A percentile compares a stretch with the other conserved stretches of the same genome.
Conservation (phyloP, 2,888 invertebrate species). For the Tetragonisca angustula region DNA sequence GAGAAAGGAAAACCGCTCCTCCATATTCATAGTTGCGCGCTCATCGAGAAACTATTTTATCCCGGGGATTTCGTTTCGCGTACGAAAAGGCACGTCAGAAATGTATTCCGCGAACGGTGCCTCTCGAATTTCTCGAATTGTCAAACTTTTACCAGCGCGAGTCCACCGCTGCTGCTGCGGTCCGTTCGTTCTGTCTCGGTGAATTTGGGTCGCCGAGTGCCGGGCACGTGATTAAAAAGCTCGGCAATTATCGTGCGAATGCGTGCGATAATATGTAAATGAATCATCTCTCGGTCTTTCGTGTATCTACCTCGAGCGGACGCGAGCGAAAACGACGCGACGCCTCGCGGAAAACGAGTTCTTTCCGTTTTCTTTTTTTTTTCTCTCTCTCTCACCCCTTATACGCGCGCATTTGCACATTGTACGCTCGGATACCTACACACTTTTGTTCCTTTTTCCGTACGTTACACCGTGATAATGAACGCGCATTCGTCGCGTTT, state of each 20-base stretch:
- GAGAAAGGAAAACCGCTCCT: slow-evolving; percentile 23
- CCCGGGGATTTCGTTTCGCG: slow-evolving; percentile 38
- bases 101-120: slow-evolving; percentile 21
- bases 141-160: slow-evolving; percentile 54
- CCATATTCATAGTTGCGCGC: slow-evolving; percentile 31
- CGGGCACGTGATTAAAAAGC: slow-evolving; percentile 31
- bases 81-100: slow-evolving; percentile 38
- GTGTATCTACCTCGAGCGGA: slow-evolving; percentile 7
- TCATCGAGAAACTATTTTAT: slow-evolving; percentile 52
- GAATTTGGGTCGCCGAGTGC: slow-evolving; percentile 34
- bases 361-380: neutral
- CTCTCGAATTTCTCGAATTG: slow-evolving; percentile 57
- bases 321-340: neutral
- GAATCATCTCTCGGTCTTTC: slow-evolving; percentile 26
- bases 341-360: neutral
- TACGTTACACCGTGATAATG: neutral
- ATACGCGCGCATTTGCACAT: neutral
- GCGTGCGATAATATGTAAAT: slow-evolving; percentile 44
- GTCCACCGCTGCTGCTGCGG: neutral
- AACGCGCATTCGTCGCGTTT: neutral
- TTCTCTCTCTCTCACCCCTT: too few relatives aligned
- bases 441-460: neutral
- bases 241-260: slow-evolving; percentile 52
- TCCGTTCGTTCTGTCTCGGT: slow-evolving; percentile 30
- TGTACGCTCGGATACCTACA: neutral